phyloP scores from a whole-genome alignment of 2,888 invertebrate genomes.

The Rhamnusium bicolor region DNA sequence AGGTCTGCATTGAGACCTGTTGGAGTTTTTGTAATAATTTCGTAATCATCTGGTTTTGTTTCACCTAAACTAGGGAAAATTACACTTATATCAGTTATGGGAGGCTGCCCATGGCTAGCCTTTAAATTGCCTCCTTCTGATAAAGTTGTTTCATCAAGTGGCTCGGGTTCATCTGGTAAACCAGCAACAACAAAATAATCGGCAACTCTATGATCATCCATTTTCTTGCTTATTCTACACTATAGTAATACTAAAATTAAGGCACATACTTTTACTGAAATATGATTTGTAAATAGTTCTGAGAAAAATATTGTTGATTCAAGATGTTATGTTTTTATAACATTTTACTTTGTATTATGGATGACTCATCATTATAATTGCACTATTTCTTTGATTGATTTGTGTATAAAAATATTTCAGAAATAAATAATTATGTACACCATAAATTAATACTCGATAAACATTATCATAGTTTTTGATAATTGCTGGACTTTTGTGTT shows the following conservation, averaged over 20 bases:
- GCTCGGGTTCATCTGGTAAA: constrained; percentile 85
- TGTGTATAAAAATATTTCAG: constrained; percentile 31
- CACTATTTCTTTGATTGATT: constrained; percentile 33
- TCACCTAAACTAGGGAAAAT: constrained; percentile 93
- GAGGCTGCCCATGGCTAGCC: constrained; percentile 87
- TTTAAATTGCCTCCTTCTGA: constrained; percentile 88
- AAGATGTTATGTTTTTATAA: constrained; percentile 30
- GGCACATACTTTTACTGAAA: constrained; percentile 43
- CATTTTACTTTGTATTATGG: constrained; percentile 39
- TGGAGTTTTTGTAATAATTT: constrained; percentile 83
- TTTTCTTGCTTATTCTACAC: constrained; percentile 62
- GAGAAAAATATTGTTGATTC: constrained; percentile 34
- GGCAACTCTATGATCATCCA: constrained; percentile 92
- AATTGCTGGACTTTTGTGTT: constrained; percentile 21
- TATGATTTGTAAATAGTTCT: constrained; percentile 21
- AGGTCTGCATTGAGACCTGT: constrained; percentile 93
- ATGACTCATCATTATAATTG: constrained; percentile 51
- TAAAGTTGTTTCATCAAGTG: constrained; percentile 80
- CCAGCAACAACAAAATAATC: constrained; percentile 99
- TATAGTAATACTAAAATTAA: constrained; percentile 45
- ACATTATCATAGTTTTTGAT: constrained; percentile 14
- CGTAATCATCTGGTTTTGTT: constrained; percentile 85
- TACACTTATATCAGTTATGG: constrained; percentile 96
- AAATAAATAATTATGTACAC: constrained; percentile 7
- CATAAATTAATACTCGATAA: constrained; percentile 17